Base-by-base conservation (phyloP, 2,888 invertebrate genomes). In the Sialis fuliginosa region DNA sequence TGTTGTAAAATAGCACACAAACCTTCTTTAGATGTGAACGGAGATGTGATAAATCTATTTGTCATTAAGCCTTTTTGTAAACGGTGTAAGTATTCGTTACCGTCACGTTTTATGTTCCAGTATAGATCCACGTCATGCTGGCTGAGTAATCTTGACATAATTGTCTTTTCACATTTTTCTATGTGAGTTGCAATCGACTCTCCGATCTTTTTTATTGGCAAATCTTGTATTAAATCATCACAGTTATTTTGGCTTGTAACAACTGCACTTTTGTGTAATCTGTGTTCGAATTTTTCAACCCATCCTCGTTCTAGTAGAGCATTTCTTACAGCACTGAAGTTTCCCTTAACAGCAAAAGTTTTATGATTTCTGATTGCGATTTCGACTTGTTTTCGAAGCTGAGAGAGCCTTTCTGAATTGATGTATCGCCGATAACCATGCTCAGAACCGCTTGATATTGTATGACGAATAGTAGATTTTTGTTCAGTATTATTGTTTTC, bases 1-100 rank as follows among this genome's bases (percentile, higher is more conserved):
- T 89, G 86, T 44, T 81, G 79, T 37, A 90, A 64, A 49, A 82
- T 79, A 22, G 76, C 69, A 52, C 86, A 85, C 33, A 90, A 64
- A 3, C 89, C 89, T 62, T 91, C 91, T 72, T 95, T 95, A 0
- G 92, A 90, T 1, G 93, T 92, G 60, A 93, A 93, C 45, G 83
- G 75, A 1, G 90, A 88, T 56, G 86, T 76, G 54, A 81, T 82
- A 63, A 86, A 92, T 57, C 92, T 81, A 62, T 80, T 81, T 57
- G 84, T 78, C 47, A 82, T 69, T 61, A 83, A 83, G 40, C 77
- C 72, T 49, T 75, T 75, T 54, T 70, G 71, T 10, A 79, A 65
- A 45, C 69, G 62, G 48, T 67, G 65, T 44, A 70, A 75, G 75
- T 83, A 80, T 55, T 87, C 85, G 52, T 79, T 77, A 64, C 80